Percentiles rank a stretch among this genome's conserved stretches.
Evolutionary conservation across 2,797 vertebrate genomes (phyloP).

Genomic region (Atherinosoma microstoma): DNA sequence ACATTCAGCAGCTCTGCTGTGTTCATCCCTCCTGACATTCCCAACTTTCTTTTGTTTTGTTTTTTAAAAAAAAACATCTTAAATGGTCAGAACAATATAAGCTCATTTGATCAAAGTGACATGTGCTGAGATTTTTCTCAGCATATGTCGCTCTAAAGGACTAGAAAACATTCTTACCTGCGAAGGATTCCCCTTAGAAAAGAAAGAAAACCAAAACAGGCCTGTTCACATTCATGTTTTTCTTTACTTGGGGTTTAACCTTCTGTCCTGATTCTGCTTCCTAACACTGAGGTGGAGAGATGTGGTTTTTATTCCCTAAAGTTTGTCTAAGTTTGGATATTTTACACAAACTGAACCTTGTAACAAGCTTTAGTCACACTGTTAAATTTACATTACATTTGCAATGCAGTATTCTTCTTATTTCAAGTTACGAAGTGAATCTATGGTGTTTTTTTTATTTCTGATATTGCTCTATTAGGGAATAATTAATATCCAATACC

Average conservation of each 20-base stretch:
- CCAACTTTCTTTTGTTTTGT: not conserved
- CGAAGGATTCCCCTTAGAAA: not conserved
- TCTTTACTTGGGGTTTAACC: not conserved
- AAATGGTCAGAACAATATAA: not conserved
- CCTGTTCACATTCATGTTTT: not conserved
- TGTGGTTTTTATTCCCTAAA: not conserved
- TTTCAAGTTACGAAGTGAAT: not conserved
- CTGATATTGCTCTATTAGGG: not conserved
- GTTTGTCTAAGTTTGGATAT: not conserved
- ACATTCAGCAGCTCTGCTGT: slow-evolving; percentile 5
- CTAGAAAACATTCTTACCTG: not conserved
- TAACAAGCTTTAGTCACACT: not conserved
- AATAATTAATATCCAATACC: not conserved
- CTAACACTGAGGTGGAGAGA: slow-evolving; percentile 15
- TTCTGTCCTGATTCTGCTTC: not conserved
- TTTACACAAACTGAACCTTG: not conserved
- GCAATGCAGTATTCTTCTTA: not conserved
- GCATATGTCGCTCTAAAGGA: not conserved
- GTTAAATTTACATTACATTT: not conserved
- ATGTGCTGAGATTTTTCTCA: not conserved
- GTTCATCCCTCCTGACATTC: slow-evolving; percentile 1
- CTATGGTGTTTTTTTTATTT: not conserved
- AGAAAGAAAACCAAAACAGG: not conserved
- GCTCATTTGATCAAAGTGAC: not conserved
- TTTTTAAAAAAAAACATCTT: not conserved